These are phyloP conservation scores for Asobara japonica DNA, from an alignment of 1,140 invertebrate species.

Conservation along the genomic window DNA sequence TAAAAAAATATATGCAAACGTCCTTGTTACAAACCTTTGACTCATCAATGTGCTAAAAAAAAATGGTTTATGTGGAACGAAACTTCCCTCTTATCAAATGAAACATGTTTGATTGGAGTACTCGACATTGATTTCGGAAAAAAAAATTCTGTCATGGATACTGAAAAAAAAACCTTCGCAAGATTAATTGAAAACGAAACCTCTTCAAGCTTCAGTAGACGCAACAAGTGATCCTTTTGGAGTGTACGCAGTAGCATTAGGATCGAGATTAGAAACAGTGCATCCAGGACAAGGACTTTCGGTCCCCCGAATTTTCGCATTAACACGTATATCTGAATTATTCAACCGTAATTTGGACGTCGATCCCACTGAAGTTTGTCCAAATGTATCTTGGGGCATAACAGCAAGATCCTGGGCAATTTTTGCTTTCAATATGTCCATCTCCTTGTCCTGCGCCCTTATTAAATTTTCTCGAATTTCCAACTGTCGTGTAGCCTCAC, in stretches of 20 bases:
- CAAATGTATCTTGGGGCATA: constrained; percentile 81
- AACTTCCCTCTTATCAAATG: too few species aligned
- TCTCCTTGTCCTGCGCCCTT: constrained; percentile 86
- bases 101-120: background rate
- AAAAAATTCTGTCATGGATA: constrained; percentile 1
- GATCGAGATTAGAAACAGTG: constrained; percentile 81
- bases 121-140: background rate
- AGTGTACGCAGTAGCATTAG: constrained; percentile 91
- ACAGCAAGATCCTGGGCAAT: constrained; percentile 92
- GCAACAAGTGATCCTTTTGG: constrained; percentile 75
- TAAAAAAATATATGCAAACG: too few species aligned
- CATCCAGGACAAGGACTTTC: constrained; percentile 64
- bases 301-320: constrained; percentile 60
- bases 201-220: constrained; percentile 69
- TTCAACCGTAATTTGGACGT: constrained; percentile 72
- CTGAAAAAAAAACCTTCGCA: background rate
- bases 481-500: constrained; percentile 92
- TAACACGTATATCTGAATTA: constrained; percentile 61
- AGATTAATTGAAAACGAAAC: constrained; percentile 3
- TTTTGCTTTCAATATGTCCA: constrained; percentile 88
- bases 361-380: constrained; percentile 59
- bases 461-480: constrained; percentile 88
- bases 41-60: constrained; percentile 62
- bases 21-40: constrained; percentile 54
- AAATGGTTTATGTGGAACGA: too few species aligned